A percentile compares a stretch with the other conserved stretches of the same genome.
Conservation (phyloP, 2,888 invertebrate species). For the Clanis bilineata region DNA sequence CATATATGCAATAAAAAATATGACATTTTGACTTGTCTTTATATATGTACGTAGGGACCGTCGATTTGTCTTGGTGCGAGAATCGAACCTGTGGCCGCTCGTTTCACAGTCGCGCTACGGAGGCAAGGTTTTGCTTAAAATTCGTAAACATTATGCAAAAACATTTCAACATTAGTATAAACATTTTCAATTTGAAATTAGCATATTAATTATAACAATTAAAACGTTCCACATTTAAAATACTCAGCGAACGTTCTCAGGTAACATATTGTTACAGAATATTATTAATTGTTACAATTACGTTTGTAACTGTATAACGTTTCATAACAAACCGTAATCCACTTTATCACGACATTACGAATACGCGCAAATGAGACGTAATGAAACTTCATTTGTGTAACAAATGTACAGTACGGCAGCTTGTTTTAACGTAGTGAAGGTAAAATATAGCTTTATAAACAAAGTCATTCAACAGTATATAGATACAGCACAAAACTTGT, state of each 20-base stretch:
- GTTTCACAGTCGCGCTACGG: no score
- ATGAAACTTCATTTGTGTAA: conserved; percentile 1
- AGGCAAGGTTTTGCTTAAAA: no score
- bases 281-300: neutral
- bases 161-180: neutral
- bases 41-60: no score
- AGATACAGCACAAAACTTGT: no score
- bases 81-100: no score
- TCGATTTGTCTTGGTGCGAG: no score
- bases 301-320: neutral
- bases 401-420: conserved; percentile 1
- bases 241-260: neutral
- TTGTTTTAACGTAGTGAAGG: no score
- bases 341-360: conserved; percentile 25
- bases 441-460: no score
- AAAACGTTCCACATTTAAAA: neutral
- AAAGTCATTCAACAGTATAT: no score
- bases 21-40: no score
- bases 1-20: no score
- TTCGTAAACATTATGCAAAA: no score
- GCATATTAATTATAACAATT: neutral
- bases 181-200: neutral
- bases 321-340: conserved; percentile 24
- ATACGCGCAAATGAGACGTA: conserved; percentile 5
- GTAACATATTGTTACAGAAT: neutral